These are phyloP conservation scores for Melieria omissa DNA, from an alignment of 2,888 invertebrate genomes.

Conservation along the genomic window DNA sequence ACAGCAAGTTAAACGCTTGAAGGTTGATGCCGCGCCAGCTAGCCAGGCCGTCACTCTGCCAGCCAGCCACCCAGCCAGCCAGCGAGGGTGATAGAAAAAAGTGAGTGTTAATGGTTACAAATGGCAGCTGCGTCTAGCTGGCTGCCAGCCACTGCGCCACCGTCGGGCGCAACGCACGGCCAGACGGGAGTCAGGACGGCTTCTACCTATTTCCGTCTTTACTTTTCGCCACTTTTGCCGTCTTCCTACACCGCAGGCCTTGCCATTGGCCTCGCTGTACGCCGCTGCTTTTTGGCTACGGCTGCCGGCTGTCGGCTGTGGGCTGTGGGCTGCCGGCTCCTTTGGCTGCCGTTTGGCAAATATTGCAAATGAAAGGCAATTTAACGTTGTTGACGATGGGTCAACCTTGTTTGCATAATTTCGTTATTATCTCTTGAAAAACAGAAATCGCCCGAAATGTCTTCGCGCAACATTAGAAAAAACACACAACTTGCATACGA, in stretches of 20 bases:
- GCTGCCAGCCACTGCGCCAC: too few species aligned
- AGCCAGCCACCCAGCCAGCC: background rate
- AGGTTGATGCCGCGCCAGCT: background rate
- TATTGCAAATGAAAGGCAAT: slow-evolving; percentile 34
- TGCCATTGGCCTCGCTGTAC: too few species aligned
- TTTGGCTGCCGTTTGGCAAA: slow-evolving; percentile 8
- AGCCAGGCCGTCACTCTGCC: background rate
- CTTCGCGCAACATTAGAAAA: too few species aligned
- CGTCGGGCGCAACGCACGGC: too few species aligned
- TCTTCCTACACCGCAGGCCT: too few species aligned
- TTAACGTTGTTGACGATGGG: slow-evolving; percentile 31
- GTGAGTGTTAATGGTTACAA: slow-evolving; percentile 26
- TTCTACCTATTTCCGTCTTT: too few species aligned
- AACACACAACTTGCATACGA: too few species aligned
- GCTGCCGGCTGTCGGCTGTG: slow-evolving; percentile 16
- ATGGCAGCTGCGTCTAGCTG: slow-evolving; percentile 9
- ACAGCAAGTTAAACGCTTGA: background rate
- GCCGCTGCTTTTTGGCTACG: background rate
- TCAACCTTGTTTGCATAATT: slow-evolving; percentile 34
- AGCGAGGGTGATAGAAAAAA: slow-evolving; percentile 10
- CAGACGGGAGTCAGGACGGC: too few species aligned
- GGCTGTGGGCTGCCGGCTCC: too few species aligned
- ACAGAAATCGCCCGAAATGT: background rate
- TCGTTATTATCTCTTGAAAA: slow-evolving; percentile 25
- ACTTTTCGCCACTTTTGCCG: too few species aligned